Base-by-base conservation (phyloP, 2,797 vertebrate genomes). In the Rhabdophis nuchalis region DNA sequence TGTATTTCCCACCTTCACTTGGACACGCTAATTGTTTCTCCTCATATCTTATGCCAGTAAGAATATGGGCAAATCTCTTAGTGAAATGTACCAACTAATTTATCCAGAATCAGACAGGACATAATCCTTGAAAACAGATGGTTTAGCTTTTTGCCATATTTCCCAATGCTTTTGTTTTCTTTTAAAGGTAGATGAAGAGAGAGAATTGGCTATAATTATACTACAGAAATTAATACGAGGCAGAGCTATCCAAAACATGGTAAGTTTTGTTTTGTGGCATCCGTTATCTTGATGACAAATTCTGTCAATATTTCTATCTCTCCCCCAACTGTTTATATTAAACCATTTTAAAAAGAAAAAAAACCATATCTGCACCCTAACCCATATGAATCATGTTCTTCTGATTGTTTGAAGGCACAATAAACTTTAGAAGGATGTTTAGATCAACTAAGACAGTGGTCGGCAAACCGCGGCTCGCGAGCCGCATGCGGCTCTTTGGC, bases 201-300 rank as follows among this genome's bases (percentile, higher is more conserved):
- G 23, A 86, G 98, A 99, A 94, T 96, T 98, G 90, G 98, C 99
- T 50, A 97, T 98, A 91, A 98, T 99, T 95, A 95, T 94, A 93
- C 94, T 99, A 94, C 99, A 99, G 96, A 98, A 98, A 95, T 92
- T 99, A 92, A 97, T 99, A 77, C 98, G 99, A 94, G 99, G 99
- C 95, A 97, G 98, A 96, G 98, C 97, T 9, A 87, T 98, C 92
- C 99, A 99, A 95, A 98, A 97, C 91, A 97, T 98, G 98, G 99
- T 99, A 95, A 82, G 72, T 25, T 82, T 82, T 82, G 72, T 16
- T 68, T 27, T 32, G 18, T 87, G 54, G 53, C 12, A 23, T 50
- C 29, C 11, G 46, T 41, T 27, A 29, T 41, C 18, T 27, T 86
- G 41, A 16, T 25, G 27, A 27, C 27, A 86, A 12, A 82, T 54